Conservation (phyloP, 2,888 invertebrate species). For the Tetragonula carbonaria region DNA sequence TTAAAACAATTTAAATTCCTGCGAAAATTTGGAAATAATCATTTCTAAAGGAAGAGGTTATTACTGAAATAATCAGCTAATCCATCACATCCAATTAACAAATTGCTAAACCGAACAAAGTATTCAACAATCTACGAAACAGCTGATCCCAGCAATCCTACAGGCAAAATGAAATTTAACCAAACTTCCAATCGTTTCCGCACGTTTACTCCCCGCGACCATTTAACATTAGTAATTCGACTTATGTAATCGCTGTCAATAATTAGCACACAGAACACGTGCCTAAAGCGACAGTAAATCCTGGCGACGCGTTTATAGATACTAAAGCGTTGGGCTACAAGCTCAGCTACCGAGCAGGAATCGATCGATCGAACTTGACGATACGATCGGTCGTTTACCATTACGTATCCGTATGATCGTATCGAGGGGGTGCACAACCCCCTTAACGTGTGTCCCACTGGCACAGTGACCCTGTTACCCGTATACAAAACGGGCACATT, state of each 20-base stretch:
- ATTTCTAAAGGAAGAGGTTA: neutral
- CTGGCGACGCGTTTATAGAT: constrained; percentile 62
- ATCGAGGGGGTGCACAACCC: constrained; percentile 62
- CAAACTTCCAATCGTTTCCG: neutral
- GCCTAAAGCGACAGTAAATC: constrained; percentile 59
- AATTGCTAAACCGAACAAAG: neutral
- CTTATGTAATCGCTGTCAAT: constrained; percentile 39
- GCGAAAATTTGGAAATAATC: too few relatives aligned
- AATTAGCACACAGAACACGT: constrained; percentile 52
- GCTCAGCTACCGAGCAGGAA: constrained; percentile 27
- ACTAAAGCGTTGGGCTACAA: constrained; percentile 53
- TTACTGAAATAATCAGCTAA: neutral
- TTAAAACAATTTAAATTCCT: too few relatives aligned
- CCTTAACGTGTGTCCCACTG: constrained; percentile 71
- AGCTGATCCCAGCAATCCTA: too few relatives aligned
- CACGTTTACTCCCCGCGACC: neutral
- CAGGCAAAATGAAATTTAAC: neutral
- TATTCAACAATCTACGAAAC: neutral
- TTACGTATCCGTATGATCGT: constrained; percentile 63
- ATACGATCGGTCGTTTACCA: constrained; percentile 60
- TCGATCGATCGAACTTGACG: constrained; percentile 66
- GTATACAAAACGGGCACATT: constrained; percentile 67
- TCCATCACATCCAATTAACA: neutral
- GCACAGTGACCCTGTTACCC: constrained; percentile 80
- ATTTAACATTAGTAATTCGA: constrained; percentile 37